Evolutionary conservation across 1,140 invertebrate genomes (phyloP).

Genomic region (Cepaea nemoralis): DNA sequence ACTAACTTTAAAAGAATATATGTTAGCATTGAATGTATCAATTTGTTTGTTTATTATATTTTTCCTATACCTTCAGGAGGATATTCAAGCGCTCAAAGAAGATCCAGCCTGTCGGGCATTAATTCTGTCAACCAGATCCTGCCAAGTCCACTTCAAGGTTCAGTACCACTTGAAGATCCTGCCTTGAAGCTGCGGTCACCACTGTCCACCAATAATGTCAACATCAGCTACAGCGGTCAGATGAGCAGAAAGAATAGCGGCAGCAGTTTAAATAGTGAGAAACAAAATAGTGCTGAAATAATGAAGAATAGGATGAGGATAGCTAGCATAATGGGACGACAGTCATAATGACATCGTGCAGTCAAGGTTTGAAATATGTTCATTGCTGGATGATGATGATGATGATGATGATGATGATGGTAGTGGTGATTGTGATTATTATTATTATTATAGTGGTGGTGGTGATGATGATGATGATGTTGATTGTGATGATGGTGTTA

Average conservation of each 20-base stretch:
- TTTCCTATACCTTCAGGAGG: background rate
- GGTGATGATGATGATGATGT: too few relatives aligned
- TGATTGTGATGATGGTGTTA: too few relatives aligned
- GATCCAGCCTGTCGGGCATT: slow-evolving; percentile 17
- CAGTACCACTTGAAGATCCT: background rate
- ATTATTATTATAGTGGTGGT: too few relatives aligned
- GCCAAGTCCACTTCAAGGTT: background rate
- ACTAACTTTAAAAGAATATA: too few relatives aligned
- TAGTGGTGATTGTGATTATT: too few relatives aligned
- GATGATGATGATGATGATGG: too few relatives aligned
- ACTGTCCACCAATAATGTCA: slow-evolving; percentile 16
- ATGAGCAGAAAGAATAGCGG: background rate
- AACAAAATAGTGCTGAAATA: background rate
- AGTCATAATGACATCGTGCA: too few relatives aligned
- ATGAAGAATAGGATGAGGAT: slow-evolving; percentile 28
- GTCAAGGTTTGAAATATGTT: too few relatives aligned
- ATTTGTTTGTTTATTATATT: too few relatives aligned
- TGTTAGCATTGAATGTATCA: too few relatives aligned
- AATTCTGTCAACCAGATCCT: background rate
- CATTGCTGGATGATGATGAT: too few relatives aligned
- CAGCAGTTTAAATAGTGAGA: background rate
- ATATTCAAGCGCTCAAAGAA: background rate
- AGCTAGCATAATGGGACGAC: slow-evolving; percentile 25
- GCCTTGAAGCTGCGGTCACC: background rate
- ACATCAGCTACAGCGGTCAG: slow-evolving; percentile 21